phyloP scores from a whole-genome alignment of 2,888 invertebrate species.

The Aphidius colemani region DNA sequence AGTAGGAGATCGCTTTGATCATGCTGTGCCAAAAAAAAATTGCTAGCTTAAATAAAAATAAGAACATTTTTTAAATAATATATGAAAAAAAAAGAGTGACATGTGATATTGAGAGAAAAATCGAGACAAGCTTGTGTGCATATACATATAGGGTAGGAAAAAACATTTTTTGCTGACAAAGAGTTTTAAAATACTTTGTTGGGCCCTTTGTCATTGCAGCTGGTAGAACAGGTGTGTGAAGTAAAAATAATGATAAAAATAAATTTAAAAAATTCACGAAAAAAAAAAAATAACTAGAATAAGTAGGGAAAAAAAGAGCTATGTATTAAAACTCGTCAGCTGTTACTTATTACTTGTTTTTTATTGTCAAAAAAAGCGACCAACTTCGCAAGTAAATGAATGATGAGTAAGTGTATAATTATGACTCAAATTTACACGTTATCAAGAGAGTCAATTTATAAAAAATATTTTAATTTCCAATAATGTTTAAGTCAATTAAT shows the following conservation, averaged over 20 bases:
- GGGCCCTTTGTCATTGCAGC: slow-evolving; percentile 52
- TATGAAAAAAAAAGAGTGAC: slow-evolving; percentile 3
- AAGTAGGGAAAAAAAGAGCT: neutral
- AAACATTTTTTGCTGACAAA: slow-evolving; percentile 27
- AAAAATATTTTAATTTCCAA: too few species aligned
- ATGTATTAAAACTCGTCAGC: slow-evolving; percentile 45
- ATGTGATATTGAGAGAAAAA: slow-evolving; percentile 7
- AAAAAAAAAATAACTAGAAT: neutral
- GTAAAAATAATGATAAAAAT: neutral
- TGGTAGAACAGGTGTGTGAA: slow-evolving; percentile 54
- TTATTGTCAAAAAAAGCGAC: neutral
- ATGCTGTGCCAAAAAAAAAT: too few species aligned
- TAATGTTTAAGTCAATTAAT: too few species aligned
- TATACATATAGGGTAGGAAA: slow-evolving; percentile 1
- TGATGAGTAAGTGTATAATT: neutral
- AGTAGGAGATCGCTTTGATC: too few species aligned
- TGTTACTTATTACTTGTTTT: slow-evolving; percentile 44
- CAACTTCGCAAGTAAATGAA: too few species aligned
- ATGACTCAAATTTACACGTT: neutral
- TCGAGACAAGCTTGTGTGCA: neutral
- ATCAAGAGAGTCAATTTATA: neutral
- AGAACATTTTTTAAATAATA: slow-evolving; percentile 2
- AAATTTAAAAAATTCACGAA: too few species aligned
- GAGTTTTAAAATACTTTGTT: slow-evolving; percentile 29
- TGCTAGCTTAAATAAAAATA: neutral